phyloP scores from a whole-genome alignment of 1,140 invertebrate genomes.

The Trichoplusia ni region DNA sequence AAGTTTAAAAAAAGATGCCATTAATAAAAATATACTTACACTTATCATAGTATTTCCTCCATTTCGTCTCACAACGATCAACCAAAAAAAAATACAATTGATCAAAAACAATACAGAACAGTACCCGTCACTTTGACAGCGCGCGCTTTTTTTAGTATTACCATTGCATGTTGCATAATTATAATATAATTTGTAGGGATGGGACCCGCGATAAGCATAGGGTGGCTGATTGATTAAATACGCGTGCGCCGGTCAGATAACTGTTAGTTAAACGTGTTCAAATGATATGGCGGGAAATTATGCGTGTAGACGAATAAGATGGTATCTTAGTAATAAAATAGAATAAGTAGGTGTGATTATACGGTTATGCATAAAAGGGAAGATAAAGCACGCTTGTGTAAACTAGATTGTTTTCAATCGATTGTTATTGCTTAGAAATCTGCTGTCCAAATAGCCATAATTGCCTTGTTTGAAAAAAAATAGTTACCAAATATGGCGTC shows the following conservation, averaged over 20 bases:
- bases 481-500: no score
- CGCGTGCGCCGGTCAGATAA: constrained; percentile 68
- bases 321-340: not conserved
- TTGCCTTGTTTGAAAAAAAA: no score
- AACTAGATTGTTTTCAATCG: no score
- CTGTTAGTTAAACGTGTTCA: constrained; percentile 59
- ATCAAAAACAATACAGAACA: constrained; percentile 11
- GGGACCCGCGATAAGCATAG: constrained; percentile 64
- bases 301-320: not conserved
- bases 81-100: constrained; percentile 17
- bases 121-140: constrained; percentile 66
- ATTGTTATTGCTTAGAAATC: no score
- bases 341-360: not conserved
- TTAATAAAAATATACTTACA: no score
- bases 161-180: constrained; percentile 63
- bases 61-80: constrained; percentile 15
- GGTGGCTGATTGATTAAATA: constrained; percentile 78
- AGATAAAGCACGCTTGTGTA: no score
- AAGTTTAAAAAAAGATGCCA: no score
- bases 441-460: no score
- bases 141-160: constrained; percentile 68
- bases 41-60: no score
- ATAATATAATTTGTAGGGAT: constrained; percentile 78
- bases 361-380: no score
- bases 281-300: constrained; percentile 54